Base-by-base conservation (phyloP, 2,888 invertebrate species). In the Trisateles emortualis region DNA sequence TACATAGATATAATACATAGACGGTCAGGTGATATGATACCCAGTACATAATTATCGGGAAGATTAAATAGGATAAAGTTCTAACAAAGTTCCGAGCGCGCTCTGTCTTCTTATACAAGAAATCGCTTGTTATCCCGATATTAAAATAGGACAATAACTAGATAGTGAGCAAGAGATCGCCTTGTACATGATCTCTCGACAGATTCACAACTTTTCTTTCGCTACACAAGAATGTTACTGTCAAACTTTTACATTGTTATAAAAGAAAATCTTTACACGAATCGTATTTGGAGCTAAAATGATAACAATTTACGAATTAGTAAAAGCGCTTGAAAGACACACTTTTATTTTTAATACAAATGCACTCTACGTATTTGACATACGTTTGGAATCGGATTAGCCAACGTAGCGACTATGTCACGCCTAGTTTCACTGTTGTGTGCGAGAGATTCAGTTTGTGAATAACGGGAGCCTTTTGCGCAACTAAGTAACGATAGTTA, bases 141-240 rank as follows among this genome's bases (percentile, higher is more conserved):
- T 19, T n/a, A 24, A 44, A 41, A 30, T 30, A 42, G 33, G 19
- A 44, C 24, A 44, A 35, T 30, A 35, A 35, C 22, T n/a, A 41
- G 11, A 24, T 50, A 3, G 30, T 10, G 26, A 19, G 3, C 30
- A 30, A 39, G 43, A 35, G 35, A 40, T 29, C 46, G 35, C 46
- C 64, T 46, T 30, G 45, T 48, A 42, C 71, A 76, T 64, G 24
- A 36, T 59, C 51, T 22, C 53, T 51, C 45, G 38, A 43, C 64
- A 74, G 75, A 68, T 72, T 73, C 52, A 51, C 49, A 78, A 79
- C 64, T 78, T 79, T 78, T 76, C 74, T 77, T 74, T 76, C 68
- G 53, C 61, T 66, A 52, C 53, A 33, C 32, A 33, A 59, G 45
- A 24, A 38, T 16, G 14, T 22, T 43, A 32, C 22, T 13, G 14